Evolutionary conservation across 2,888 invertebrate species (phyloP), one percentile per base, ranked within the genome.

Genomic region (Caenorhabditis plicata): DNA sequence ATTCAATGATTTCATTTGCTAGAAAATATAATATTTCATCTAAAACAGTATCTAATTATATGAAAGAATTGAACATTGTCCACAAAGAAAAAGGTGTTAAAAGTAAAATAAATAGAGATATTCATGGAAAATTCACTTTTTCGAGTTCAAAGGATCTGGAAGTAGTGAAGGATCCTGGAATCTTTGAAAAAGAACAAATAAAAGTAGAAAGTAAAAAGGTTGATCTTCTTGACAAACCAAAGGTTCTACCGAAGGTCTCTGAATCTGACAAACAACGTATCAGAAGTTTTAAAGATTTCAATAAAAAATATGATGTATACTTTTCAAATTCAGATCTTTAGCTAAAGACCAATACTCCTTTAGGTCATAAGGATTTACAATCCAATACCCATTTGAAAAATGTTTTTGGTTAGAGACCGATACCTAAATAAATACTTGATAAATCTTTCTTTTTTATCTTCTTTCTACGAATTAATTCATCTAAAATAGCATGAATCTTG

Each of bases 401-500:
- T 41, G 25, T 15, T 53, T n/a, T 40, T 33, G 39, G 27, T 60
- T 40, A 61, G 1, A 61, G 20, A 19, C 60, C 60, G 20, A 61
- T 61, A 55, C 22, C 29, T 31, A 55, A 50, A 50, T 61, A 55
- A 50, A 61, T 61, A 40, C 36, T 26, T 29, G 31, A 23, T 36
- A 57, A 27, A 36, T 57, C 57, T 57, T 41, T 57, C 52, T 23
- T 45, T 32, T 31, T 47, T 39, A 47, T 47, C 17, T 39, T 39
- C 23, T 39, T 47, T 22, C 31, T 27, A 19, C 39, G 29, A 36
- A 61, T n/a, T 35, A 64, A 35, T 55, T 64, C 62, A 54, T 65
- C 62, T 49, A 65, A 49, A 4, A 65, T 65, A 26, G 58, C 3
- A 33, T 65, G 60, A 51, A 66, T 66, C 38, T 66, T 66, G 20